Evolutionary conservation across 2,113 vertebrate genomes (phyloP), one percentile per base, ranked within the genome.

Genomic region (Eclectus roratus): DNA sequence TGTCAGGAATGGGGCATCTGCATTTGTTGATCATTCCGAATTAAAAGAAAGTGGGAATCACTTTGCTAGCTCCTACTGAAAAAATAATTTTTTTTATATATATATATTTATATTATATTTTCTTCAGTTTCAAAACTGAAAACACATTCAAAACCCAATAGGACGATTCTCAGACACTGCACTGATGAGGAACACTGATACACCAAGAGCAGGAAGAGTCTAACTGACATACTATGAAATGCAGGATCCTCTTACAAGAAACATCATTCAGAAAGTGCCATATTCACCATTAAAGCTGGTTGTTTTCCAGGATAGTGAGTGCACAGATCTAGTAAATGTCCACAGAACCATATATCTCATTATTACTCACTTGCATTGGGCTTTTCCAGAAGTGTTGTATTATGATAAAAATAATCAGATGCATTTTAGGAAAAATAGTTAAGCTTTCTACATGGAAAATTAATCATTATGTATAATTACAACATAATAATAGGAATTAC

Each of bases 401-500:
- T n/a, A 58, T 28, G 33, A 78, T 41, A 81, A 71, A 89, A 95
- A 89, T 47, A 5, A 92, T 69, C 56, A 82, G 56, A 76, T 29
- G 56, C 28, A 44, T 92, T 86, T 84, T 69, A 81, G 31, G 52
- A 58, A 92, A 91, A 94, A 71, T 6, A 83, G 25, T 60, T 56
- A 56, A 65, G 49, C n/a, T 81, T 89, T 89, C 68, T 83, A 39
- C 28, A 68, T 80, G 79, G 93, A 88, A 94, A 96, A 91, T 52
- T 61, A 81, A 82, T 82, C 50, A 83, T 95, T 88, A 83, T 37
- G 50, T 39, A 80, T 74, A 93, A 96, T 88, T 91, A 91, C 55
- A 83, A 83, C 24, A 85, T 16, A 89, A 85, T 91, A 91, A 91
- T 79, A 90, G 60, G 72, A 88, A 85, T 83, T 83, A 93, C 13